phyloP scores from a whole-genome alignment of 1,140 invertebrate genomes.

The Apis laboriosa region DNA sequence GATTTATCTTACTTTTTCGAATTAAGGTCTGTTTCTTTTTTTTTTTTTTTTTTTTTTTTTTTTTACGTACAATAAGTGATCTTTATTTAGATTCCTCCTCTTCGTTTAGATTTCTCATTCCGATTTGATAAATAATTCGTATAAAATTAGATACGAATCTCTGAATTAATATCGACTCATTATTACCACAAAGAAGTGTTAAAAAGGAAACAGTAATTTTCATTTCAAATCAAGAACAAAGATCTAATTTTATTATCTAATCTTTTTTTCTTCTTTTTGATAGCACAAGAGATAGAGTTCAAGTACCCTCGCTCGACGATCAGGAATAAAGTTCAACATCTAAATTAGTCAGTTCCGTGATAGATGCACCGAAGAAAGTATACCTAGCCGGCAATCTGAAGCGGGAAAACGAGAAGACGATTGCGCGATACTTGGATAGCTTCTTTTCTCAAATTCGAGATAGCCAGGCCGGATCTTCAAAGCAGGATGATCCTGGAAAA shows the following conservation, averaged over 20 bases:
- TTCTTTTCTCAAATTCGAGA: slow-evolving; percentile 18
- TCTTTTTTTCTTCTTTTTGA: not conserved
- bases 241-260: slow-evolving; percentile 17
- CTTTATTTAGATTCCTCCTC: too few relatives aligned
- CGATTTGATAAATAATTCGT: too few relatives aligned
- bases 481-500: not conserved
- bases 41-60: too few relatives aligned
- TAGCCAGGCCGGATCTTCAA: not conserved
- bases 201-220: too few relatives aligned
- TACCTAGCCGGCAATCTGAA: slow-evolving; percentile 39
- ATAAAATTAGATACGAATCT: too few relatives aligned
- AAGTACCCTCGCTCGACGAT: not conserved
- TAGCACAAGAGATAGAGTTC: slow-evolving; percentile 20
- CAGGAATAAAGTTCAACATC: slow-evolving; percentile 5
- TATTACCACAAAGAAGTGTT: too few relatives aligned
- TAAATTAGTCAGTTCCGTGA: not conserved
- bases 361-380: slow-evolving; percentile 28
- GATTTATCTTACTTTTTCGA: too few relatives aligned
- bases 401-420: slow-evolving; percentile 28
- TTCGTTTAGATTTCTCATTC: too few relatives aligned
- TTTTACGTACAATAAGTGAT: too few relatives aligned
- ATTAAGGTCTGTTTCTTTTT: too few relatives aligned
- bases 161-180: too few relatives aligned
- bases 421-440: slow-evolving; percentile 29
- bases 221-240: too few relatives aligned